phyloP scores from a whole-genome alignment of 2,797 vertebrate species.

The Pachyuromys duprasi region DNA sequence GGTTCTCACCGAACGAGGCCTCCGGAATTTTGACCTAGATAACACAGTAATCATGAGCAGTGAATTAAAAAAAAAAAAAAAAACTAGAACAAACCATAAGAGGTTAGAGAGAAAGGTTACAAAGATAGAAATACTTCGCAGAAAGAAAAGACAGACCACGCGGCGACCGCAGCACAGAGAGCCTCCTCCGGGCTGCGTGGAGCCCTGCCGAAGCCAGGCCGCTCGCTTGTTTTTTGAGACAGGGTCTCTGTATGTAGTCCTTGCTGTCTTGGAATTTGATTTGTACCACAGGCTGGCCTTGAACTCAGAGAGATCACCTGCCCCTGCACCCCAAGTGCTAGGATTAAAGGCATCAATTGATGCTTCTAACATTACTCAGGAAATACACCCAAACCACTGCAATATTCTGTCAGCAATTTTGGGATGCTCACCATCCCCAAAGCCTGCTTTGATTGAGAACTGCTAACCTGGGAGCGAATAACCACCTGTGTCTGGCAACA shows the following conservation, averaged over 20 bases:
- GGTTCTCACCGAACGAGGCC: not conserved
- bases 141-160: not conserved
- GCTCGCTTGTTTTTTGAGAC: not conserved
- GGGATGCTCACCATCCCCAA: not conserved
- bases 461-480: not conserved
- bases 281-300: not conserved
- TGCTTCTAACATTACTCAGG: not conserved
- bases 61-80: conserved; percentile 54
- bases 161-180: not conserved
- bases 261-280: not conserved
- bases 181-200: not conserved
- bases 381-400: not conserved
- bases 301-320: not conserved
- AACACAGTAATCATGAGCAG: conserved; percentile 55
- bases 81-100: conserved; percentile 41
- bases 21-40: conserved; percentile 67
- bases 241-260: not conserved
- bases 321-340: not conserved
- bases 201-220: not conserved
- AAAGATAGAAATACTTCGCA: not conserved
- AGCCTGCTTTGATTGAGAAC: not conserved
- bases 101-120: conserved; percentile 37
- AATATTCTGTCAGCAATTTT: not conserved
- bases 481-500: not conserved
- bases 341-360: not conserved